Evolutionary conservation across 1,140 invertebrate genomes (phyloP).

Genomic region (Frieseomelitta varia): DNA sequence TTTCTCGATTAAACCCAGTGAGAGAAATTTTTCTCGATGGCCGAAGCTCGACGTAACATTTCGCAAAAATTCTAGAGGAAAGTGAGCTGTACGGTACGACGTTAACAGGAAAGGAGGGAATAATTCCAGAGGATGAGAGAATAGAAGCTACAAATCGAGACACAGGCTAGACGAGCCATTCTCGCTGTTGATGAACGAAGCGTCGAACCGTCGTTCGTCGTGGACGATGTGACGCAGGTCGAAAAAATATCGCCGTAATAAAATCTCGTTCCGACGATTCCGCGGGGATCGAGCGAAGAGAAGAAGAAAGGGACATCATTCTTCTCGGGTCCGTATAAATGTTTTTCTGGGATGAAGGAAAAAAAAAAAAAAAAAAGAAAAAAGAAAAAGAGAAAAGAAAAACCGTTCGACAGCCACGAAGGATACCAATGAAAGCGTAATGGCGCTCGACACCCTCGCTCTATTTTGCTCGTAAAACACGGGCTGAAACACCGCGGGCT

Average conservation of each 20-base stretch:
- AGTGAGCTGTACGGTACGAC: background rate
- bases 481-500: background rate
- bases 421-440: slow-evolving; percentile 13
- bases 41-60: background rate
- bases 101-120: background rate
- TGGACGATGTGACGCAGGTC: background rate
- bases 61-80: slow-evolving; percentile 12
- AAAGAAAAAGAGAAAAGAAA: background rate
- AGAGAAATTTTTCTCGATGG: background rate
- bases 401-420: background rate
- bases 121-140: background rate
- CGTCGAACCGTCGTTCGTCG: background rate
- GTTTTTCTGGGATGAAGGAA: no score
- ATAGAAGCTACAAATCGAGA: background rate
- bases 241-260: slow-evolving; percentile 1
- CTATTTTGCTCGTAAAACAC: slow-evolving; percentile 31
- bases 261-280: background rate
- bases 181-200: background rate
- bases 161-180: background rate
- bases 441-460: background rate
- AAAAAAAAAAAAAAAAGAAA: no score
- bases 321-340: slow-evolving; percentile 20
- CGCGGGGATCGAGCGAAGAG: background rate
- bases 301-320: background rate
- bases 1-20: background rate